Evolutionary conservation across 2,888 invertebrate genomes (phyloP).

Genomic region (Antheraea assamensis): DNA sequence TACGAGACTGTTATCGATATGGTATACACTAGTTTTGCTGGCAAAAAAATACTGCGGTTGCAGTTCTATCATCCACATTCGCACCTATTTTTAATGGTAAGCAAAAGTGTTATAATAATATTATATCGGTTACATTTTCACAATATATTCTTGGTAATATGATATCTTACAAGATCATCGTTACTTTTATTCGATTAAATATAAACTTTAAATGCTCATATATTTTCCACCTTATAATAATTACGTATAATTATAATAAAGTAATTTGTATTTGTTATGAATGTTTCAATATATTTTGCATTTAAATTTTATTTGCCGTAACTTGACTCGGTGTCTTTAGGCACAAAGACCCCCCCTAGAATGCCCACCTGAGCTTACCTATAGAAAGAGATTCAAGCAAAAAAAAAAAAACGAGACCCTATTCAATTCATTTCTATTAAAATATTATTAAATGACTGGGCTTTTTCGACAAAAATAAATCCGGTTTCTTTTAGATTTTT

Average conservation of each 20-base stretch:
- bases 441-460: conserved; percentile 37
- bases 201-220: background rate
- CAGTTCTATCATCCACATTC: background rate
- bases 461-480: conserved; percentile 34
- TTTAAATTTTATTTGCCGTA: background rate
- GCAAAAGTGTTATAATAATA: background rate
- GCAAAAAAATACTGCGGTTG: background rate
- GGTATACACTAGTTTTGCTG: background rate
- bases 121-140: background rate
- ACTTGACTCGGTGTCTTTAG: background rate
- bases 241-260: no score
- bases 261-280: no score
- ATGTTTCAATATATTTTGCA: background rate
- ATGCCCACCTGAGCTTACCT: conserved; percentile 13
- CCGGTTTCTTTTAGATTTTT: conserved; percentile 25
- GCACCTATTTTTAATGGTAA: background rate
- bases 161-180: background rate
- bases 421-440: conserved; percentile 38
- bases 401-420: conserved; percentile 35
- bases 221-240: background rate
- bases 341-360: background rate
- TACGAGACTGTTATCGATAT: background rate
- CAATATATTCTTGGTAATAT: background rate
- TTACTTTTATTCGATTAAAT: no score
- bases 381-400: conserved; percentile 36